Base-by-base conservation (phyloP, 2,797 vertebrate genomes). In the Allobates femoralis region DNA sequence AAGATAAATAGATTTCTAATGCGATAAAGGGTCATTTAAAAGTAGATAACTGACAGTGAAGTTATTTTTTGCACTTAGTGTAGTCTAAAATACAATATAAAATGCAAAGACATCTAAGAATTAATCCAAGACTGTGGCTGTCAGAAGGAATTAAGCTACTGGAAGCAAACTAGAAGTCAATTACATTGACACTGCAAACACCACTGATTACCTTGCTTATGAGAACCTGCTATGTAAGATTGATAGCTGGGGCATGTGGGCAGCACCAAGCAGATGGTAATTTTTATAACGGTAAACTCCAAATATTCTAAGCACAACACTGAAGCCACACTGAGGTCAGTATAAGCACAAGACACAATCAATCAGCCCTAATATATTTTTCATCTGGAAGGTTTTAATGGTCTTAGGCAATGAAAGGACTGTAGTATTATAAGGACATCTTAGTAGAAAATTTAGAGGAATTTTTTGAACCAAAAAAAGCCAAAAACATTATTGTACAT, bases 81-180 rank as follows among this genome's bases (percentile, higher is more conserved):
- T 28, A 64, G 30, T 50, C 26, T 32, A 67, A 41, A 67, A 41
- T 73, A 21, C 32, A 86, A n/a, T 81, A 83, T 46, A 66, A 50
- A 77, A 77, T 77, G 62, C 79, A 55, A 76, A 51, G 69, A 34
- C 56, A 50, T 41, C 16, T 41, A 78, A 55, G 46, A 82, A 82
- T 87, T 82, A 83, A 83, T 87, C n/a, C 64, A 87, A 84, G 81
- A 83, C 66, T 84, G 64, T 79, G 81, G 75, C 86, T 87, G 86
- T 87, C 86, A 87, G 64, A 87, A 84, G 28, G 66, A 84, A 87
- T 87, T 79, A 83, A 34, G 23, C 75, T 73, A 58, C 66, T 79
- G 28, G n/a, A 76, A 73, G 81, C 74, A 60, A 87, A 75, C 32
- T 78, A 78, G 64, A 62, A 87, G 80, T 69, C 80, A 83, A 83